A percentile compares a stretch with the other conserved stretches of the same genome.
Evolutionary conservation across 2,888 invertebrate species (phyloP).

Genomic region (Stegana nigrithorax): DNA sequence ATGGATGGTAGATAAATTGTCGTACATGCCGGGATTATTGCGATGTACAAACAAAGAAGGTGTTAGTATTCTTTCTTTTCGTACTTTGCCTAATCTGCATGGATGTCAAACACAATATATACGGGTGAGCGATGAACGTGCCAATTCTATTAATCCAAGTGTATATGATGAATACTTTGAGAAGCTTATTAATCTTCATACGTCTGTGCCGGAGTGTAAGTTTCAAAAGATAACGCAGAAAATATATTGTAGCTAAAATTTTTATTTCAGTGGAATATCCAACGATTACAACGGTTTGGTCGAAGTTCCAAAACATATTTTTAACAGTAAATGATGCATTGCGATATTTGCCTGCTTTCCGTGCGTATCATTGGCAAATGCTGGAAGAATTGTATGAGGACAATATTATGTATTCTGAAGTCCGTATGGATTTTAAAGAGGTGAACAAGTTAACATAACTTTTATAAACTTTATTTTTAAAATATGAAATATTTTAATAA

Average conservation of each 20-base stretch:
- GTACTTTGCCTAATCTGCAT: constrained; percentile 41
- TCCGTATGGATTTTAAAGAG: constrained; percentile 66
- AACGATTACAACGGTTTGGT: constrained; percentile 69
- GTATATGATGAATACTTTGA: constrained; percentile 72
- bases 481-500: no score
- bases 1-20: constrained; percentile 71
- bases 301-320: constrained; percentile 70
- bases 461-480: no score
- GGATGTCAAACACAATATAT: constrained; percentile 53
- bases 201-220: constrained; percentile 69
- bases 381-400: constrained; percentile 73
- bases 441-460: constrained; percentile 33
- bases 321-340: constrained; percentile 69
- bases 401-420: constrained; percentile 74
- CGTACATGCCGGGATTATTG: constrained; percentile 67
- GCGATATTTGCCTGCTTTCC: constrained; percentile 71
- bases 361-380: constrained; percentile 71
- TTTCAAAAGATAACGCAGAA: no score
- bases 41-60: constrained; percentile 51
- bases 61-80: constrained; percentile 47
- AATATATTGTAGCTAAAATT: neutral
- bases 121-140: constrained; percentile 61
- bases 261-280: constrained; percentile 58
- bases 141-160: constrained; percentile 64
- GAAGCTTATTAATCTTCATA: constrained; percentile 72